These are phyloP conservation scores for Drosophila merina DNA, from an alignment of 2,888 invertebrate species.

Conservation along the genomic window DNA sequence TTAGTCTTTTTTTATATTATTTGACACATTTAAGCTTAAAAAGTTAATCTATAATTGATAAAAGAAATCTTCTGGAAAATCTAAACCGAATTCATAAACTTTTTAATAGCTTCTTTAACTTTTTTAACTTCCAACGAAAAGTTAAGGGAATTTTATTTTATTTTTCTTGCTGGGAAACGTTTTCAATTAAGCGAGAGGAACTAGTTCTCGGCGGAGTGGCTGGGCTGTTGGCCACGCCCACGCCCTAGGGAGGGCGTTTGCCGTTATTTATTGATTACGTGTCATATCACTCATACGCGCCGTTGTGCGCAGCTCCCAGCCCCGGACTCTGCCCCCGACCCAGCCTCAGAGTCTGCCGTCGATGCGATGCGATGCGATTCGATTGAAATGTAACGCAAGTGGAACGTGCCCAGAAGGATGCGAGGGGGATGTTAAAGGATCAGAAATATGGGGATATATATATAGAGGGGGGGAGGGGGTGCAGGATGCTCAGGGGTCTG, in stretches of 20 bases:
- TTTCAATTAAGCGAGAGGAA: conserved; percentile 29
- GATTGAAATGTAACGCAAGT: conserved; percentile 68
- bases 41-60: background rate
- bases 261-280: conserved; percentile 76
- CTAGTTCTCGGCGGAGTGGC: conserved; percentile 14
- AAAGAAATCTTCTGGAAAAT: background rate
- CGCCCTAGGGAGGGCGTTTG: conserved; percentile 39
- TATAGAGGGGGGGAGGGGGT: conserved; percentile 3
- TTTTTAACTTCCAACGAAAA: background rate
- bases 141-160: background rate
- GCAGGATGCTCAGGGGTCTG: background rate
- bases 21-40: no score
- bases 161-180: background rate
- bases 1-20: no score
- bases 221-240: conserved; percentile 7
- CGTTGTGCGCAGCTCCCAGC: conserved; percentile 42
- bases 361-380: conserved; percentile 26
- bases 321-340: no score
- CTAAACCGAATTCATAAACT: background rate
- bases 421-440: conserved; percentile 28
- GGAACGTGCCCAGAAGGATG: conserved; percentile 51
- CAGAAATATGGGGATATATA: background rate
- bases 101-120: background rate
- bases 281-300: conserved; percentile 77
- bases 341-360: no score